Base-by-base conservation (phyloP, 1,140 invertebrate genomes). In the Brachionus calyciflorus region DNA sequence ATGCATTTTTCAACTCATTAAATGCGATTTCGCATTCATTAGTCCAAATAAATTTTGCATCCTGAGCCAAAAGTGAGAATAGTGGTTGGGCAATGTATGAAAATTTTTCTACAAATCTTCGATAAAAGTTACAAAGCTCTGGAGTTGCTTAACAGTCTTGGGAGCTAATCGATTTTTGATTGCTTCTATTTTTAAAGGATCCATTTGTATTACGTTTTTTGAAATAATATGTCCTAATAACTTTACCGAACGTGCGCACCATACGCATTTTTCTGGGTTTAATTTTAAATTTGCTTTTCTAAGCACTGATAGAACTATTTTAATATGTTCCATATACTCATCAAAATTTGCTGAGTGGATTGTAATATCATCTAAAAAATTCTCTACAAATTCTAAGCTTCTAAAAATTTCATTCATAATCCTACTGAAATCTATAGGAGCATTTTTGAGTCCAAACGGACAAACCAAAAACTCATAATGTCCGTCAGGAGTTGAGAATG, bases 71-170 rank as follows among this genome's bases (percentile, higher is more conserved):
- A 14, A 30, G 14, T 30, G 44, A 81, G 75, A 21, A 88, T 78
- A 30, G 82, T 79, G 33, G 76, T 77, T 6, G 82, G 19, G 83
- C 78, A 77, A 78, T 81, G 78, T 81, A 80, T 75, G 78, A 81
- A 19, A n/a, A n/a, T n/a, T n/a, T n/a, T n/a, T n/a, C n/a, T n/a
- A n/a, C n/a, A n/a, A n/a, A n/a, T n/a, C n/a, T n/a, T n/a, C n/a
- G n/a, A n/a, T n/a, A n/a, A n/a, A n/a, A n/a, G n/a, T n/a, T 48
- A 48, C n/a, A 3, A 73, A 37, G 5, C 5, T 6, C 6, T 73
- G 41, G 12, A 73, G 5, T 2, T 48, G 26, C 28, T 70, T 70
- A 7, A 70, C 65, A 21, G 21, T 70, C 30, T 49, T 41, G 5
- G 65, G 65, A 41, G 21, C 6, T 28, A 21, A 41, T 21, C 19